Percentiles rank a stretch among this genome's conserved stretches.
Evolutionary conservation across 2,113 vertebrate species (phyloP).

Genomic region (Psilopsiagon aurifrons): DNA sequence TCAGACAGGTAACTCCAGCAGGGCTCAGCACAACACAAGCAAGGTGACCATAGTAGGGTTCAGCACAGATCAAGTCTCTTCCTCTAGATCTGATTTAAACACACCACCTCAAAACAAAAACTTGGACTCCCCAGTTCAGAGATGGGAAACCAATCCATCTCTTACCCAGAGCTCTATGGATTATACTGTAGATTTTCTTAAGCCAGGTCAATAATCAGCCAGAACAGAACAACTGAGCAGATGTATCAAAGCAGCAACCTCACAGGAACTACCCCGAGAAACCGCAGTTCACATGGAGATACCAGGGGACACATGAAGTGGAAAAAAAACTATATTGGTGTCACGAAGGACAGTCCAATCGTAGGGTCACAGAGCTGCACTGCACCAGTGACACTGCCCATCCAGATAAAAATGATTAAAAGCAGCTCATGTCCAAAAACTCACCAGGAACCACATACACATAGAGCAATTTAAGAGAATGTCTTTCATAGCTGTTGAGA

Average conservation of each 20-base stretch:
- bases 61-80: background rate
- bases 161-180: background rate
- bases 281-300: background rate
- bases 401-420: slow-evolving; percentile 6
- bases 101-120: background rate
- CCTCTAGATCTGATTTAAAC: background rate
- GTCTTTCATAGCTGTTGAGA: background rate
- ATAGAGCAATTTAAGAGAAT: background rate
- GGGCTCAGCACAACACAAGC: background rate
- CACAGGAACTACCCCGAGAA: background rate
- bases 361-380: background rate
- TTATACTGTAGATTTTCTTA: background rate
- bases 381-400: background rate
- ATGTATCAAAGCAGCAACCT: background rate
- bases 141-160: background rate
- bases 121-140: background rate
- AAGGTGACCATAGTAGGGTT: background rate
- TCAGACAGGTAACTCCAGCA: background rate
- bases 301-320: background rate
- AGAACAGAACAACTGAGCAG: background rate
- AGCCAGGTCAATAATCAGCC: background rate
- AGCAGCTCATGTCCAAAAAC: background rate
- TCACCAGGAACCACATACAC: background rate
- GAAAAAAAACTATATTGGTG: background rate
- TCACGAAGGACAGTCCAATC: background rate